Conservation (phyloP, 2,113 vertebrate genomes). For the Phaethon lepturus region DNA sequence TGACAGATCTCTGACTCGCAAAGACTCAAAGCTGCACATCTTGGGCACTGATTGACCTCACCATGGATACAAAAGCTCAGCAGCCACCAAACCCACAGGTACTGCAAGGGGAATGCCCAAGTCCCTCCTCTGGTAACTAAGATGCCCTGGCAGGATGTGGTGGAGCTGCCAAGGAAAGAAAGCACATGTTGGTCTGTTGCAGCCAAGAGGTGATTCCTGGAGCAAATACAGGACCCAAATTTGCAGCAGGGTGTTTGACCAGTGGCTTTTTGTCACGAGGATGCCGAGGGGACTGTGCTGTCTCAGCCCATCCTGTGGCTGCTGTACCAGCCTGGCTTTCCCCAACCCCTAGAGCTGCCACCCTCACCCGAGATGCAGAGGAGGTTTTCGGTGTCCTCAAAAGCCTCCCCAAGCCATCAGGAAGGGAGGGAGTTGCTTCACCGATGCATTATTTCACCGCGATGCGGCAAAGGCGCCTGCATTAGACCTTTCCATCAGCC, state of each 20-base stretch:
- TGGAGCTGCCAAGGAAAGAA: neutral
- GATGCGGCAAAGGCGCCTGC: neutral
- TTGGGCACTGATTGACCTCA: too few relatives aligned
- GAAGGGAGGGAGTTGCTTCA: neutral
- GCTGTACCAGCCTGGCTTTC: neutral
- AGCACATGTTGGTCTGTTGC: neutral
- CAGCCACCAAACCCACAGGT: neutral
- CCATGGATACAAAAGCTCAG: neutral
- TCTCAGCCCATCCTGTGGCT: too few relatives aligned
- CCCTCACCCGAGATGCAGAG: neutral
- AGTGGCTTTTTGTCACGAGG: neutral
- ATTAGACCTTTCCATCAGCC: neutral
- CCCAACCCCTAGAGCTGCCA: neutral
- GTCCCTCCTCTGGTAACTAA: neutral
- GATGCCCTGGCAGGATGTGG: too few relatives aligned
- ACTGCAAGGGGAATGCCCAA: neutral
- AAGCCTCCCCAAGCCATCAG: neutral
- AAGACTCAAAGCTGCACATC: neutral
- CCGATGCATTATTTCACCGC: rapidly evolving
- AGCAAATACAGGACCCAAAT: neutral
- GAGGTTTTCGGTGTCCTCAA: rapidly evolving
- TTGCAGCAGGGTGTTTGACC: neutral
- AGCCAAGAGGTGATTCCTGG: neutral
- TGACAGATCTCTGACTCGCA: neutral
- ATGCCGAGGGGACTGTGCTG: neutral